Evolutionary conservation across 2,113 vertebrate species (phyloP), one percentile per base, ranked within the genome.

Genomic region (Cheilinus undulatus): DNA sequence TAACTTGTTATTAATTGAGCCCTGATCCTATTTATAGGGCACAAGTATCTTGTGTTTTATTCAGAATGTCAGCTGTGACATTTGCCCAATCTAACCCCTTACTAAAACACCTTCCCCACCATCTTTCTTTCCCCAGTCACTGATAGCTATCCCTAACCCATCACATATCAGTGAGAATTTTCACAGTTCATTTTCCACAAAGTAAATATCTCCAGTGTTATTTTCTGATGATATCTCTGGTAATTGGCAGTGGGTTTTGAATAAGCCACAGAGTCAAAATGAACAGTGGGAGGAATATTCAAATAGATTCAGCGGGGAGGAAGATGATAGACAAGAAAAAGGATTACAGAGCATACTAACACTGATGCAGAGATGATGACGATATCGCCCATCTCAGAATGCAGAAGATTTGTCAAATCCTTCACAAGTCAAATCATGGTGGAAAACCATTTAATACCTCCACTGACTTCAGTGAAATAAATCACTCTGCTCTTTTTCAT

Each of bases 271-370:
- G 61, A 71, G 68, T 73, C 64, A 70, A 62, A 71, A 48, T 15
- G 56, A 83, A 63, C 50, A 60, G 76, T 73, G 73, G 70, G 73
- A 83, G 64, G 46, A 83, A 64, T 54, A 68, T 74, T 67, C 40
- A 77, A 78, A 70, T 36, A 49, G 54, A 60, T 73, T 40, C 48
- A 50, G 50, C 76, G 8, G 49, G 62, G 46, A 58, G 40, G 45
- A 11, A 22, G 56, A 70, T 80, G 70, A 80, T 17, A 80, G 60
- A 78, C 80, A 77, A 34, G 53, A 42, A 46, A 67, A 73, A 50
- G 62, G 73, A 72, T 80, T 78, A 74, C 50, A 70, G 73, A 58
- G 36, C 1, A 36, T 15, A 26, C 46, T 9, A 43, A 64, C 62
- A 64, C 67, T 61, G 75, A 82, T 40, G 74, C 58, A 56, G 27